These are phyloP conservation scores for Aquatica leii DNA, from an alignment of 2,888 invertebrate species.

Conservation along the genomic window DNA sequence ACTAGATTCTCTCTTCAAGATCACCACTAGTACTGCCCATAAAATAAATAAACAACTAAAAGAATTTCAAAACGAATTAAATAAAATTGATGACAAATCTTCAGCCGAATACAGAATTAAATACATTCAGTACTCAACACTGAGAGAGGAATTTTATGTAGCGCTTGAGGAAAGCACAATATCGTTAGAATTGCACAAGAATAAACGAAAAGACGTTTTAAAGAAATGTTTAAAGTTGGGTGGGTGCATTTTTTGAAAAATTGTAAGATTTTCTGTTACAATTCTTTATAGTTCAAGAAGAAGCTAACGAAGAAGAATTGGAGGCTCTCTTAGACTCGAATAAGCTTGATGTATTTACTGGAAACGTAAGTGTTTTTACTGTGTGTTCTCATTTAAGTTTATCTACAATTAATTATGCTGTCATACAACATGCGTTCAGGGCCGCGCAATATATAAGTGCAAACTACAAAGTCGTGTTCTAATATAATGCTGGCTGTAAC, in stretches of 20 bases:
- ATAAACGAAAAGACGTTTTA: conserved; percentile 63
- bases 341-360: conserved; percentile 61
- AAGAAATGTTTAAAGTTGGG: conserved; percentile 65
- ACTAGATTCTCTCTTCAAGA: conserved; percentile 66
- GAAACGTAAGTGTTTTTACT: conserved; percentile 59
- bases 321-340: conserved; percentile 58
- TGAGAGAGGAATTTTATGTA: conserved; percentile 60
- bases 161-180: conserved; percentile 63
- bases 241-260: conserved; percentile 50
- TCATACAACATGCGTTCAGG: no score
- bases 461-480: no score
- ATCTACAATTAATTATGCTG: no score
- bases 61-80: conserved; percentile 59
- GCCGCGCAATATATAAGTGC: no score
- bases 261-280: not conserved
- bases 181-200: conserved; percentile 63
- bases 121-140: conserved; percentile 60
- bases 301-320: conserved; percentile 54
- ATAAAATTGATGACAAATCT: conserved; percentile 39
- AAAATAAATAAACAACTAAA: conserved; percentile 66
- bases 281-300: conserved; percentile 17
- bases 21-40: conserved; percentile 63
- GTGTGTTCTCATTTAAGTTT: no score
- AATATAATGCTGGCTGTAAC: no score
- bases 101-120: conserved; percentile 59